These are phyloP conservation scores for Dryoscopus gambensis DNA, from an alignment of 2,113 vertebrate species.

Conservation along the genomic window DNA sequence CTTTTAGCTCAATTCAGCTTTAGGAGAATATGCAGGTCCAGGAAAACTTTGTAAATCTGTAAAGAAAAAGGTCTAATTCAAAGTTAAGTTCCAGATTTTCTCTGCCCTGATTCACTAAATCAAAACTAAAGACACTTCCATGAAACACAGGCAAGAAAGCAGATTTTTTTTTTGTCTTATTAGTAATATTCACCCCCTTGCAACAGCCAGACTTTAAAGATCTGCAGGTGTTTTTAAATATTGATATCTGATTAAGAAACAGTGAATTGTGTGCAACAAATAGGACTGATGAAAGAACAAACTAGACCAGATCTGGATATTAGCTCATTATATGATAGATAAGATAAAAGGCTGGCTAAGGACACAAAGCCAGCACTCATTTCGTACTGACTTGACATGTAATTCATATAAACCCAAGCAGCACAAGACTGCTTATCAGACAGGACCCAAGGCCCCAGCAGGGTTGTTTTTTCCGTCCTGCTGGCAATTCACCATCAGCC, in stretches of 20 bases:
- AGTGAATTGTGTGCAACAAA: not conserved
- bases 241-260: not conserved
- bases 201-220: not conserved
- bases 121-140: not conserved
- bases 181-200: not conserved
- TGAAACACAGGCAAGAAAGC: not conserved
- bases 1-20: not conserved
- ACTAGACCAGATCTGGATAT: not conserved
- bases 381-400: not conserved
- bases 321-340: not conserved
- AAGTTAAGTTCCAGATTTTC: not conserved
- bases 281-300: not conserved
- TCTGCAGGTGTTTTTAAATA: not conserved
- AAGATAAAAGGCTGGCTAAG: not conserved
- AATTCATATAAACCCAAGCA: not conserved
- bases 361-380: not conserved
- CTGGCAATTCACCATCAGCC: not conserved
- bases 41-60: not conserved
- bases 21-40: not conserved
- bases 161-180: not conserved
- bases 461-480: not conserved
- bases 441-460: not conserved
- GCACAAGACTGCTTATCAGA: not conserved
- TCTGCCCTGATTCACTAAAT: not conserved
- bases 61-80: not conserved